phyloP scores from a whole-genome alignment of 1,140 invertebrate genomes.

The Eumeta japonica region DNA sequence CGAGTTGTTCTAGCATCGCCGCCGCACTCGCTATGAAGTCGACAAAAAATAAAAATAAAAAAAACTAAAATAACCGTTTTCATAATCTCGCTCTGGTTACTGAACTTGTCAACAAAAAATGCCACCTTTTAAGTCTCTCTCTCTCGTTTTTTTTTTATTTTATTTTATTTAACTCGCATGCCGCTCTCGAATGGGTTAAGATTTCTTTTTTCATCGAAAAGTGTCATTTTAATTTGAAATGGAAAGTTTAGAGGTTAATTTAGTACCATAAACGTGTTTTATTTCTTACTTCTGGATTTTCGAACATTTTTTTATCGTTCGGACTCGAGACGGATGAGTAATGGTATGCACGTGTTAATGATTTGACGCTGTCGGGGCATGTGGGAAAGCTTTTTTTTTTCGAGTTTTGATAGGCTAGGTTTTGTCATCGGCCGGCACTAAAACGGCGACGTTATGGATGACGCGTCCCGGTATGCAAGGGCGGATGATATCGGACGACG shows the following conservation, averaged over 20 bases:
- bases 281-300: conserved; percentile 19
- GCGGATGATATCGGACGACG: no score
- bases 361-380: no score
- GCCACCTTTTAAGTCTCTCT: conserved; percentile 20
- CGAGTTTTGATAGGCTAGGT: conserved; percentile 35
- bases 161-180: no score
- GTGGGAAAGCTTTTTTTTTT: conserved; percentile 32
- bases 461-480: no score
- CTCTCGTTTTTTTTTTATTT: no score
- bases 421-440: no score
- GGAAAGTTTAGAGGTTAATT: conserved; percentile 50
- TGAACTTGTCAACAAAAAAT: conserved; percentile 38
- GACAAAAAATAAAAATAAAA: no score
- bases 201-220: conserved; percentile 30
- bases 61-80: conserved; percentile 50
- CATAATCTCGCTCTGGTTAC: conserved; percentile 53
- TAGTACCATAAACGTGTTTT: conserved; percentile 36
- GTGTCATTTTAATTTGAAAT: conserved; percentile 52
- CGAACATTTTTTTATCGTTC: no score
- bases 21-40: no score
- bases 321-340: conserved; percentile 35
- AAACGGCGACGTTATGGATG: no score
- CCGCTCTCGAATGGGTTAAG: conserved; percentile 52
- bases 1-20: no score
- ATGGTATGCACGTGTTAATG: no score